Percentiles rank a stretch among this genome's conserved stretches.
Conservation (phyloP, 2,888 invertebrate genomes). For the Epinotia ramella region DNA sequence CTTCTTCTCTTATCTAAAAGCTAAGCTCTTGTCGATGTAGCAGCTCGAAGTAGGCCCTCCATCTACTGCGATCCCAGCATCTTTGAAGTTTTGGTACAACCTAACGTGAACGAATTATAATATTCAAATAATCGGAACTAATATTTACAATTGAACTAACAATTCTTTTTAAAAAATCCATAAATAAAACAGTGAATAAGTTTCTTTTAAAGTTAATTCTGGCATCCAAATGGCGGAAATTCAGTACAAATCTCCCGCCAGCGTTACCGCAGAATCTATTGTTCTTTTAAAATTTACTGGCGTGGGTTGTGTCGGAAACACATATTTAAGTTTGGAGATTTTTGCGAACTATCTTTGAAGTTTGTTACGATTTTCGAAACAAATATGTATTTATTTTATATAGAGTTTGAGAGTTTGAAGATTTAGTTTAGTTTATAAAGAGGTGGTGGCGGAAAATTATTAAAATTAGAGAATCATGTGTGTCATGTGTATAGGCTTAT, state of each 20-base stretch:
- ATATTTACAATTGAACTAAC: background rate
- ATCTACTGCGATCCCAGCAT: too few species aligned
- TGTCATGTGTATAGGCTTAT: too few species aligned
- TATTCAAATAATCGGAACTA: background rate
- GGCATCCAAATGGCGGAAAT: slow-evolving; percentile 32
- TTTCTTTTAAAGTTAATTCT: slow-evolving; percentile 19
- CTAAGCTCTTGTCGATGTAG: too few species aligned
- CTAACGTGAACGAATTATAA: background rate
- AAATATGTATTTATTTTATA: background rate
- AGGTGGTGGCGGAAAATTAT: too few species aligned
- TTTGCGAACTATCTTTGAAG: background rate
- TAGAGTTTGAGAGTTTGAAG: too few species aligned
- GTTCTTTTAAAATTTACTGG: slow-evolving; percentile 39
- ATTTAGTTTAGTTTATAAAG: too few species aligned
- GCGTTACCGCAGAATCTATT: slow-evolving; percentile 28
- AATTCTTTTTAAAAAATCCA: slow-evolving; percentile 8
- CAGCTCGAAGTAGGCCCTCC: too few species aligned
- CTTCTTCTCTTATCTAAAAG: too few species aligned
- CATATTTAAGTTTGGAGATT: background rate
- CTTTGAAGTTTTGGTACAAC: background rate
- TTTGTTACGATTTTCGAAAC: background rate
- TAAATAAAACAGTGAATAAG: slow-evolving; percentile 12
- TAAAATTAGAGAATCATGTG: too few species aligned
- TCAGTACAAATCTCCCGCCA: slow-evolving; percentile 37
- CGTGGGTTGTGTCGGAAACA: slow-evolving; percentile 22